A percentile compares a stretch with the other conserved stretches of the same genome.
Conservation (phyloP, 1,140 invertebrate species). For the Homalodisca vitripennis region DNA sequence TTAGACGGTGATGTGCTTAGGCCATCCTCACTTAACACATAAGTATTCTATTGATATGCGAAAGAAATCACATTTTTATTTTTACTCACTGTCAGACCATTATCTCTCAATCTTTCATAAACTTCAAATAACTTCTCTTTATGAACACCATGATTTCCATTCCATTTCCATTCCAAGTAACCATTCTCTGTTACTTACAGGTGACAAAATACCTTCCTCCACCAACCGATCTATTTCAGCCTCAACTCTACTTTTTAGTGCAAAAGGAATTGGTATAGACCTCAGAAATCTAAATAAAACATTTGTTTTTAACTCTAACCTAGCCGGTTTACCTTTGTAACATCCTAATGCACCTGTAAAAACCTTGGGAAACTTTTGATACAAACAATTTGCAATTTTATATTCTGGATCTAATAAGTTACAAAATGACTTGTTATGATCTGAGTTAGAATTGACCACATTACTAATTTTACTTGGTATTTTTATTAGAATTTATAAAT, state of each 20-base stretch:
- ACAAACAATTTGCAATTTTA: too few species aligned
- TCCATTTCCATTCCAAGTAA: slow-evolving; percentile 2
- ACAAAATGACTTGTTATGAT: background rate
- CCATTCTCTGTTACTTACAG: slow-evolving; percentile 29
- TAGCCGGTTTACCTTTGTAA: background rate
- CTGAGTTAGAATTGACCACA: background rate
- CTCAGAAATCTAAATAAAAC: slow-evolving; percentile 31
- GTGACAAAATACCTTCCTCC: slow-evolving; percentile 12
- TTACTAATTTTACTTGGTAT: too few species aligned
- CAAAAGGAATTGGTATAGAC: slow-evolving; percentile 25
- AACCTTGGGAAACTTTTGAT: too few species aligned
- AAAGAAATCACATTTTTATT: slow-evolving; percentile 40
- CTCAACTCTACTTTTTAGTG: slow-evolving; percentile 31
- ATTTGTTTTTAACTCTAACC: slow-evolving; percentile 14
- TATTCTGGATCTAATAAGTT: too few species aligned
- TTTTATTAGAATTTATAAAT: too few species aligned
- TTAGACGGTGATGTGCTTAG: slow-evolving; percentile 42
- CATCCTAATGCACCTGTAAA: slow-evolving; percentile 20
- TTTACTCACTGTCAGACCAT: slow-evolving; percentile 32
- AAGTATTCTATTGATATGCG: slow-evolving; percentile 39
- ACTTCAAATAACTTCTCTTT: slow-evolving; percentile 26
- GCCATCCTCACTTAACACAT: slow-evolving; percentile 42
- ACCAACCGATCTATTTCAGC: slow-evolving; percentile 24
- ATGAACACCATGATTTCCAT: slow-evolving; percentile 25
- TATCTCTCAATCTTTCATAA: slow-evolving; percentile 30